Evolutionary conservation across 2,113 vertebrate genomes (phyloP).

Genomic region (Pituophis catenifer): DNA sequence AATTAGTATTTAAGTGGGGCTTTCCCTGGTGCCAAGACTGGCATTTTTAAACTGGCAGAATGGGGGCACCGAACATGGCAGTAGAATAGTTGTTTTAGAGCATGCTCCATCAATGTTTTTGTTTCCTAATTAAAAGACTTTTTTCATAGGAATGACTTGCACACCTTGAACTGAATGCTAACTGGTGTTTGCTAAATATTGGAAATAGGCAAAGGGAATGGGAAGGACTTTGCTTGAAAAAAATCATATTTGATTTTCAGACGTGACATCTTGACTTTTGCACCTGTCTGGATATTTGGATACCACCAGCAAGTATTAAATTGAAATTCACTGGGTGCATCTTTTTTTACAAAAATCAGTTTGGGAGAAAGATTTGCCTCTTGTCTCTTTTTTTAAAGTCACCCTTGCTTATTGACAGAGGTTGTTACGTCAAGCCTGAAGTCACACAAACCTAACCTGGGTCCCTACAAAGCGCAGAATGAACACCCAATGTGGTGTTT

Average conservation of each 20-base stretch:
- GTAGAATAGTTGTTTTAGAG: slow-evolving; percentile 24
- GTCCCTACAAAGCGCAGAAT: neutral
- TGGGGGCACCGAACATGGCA: slow-evolving; percentile 50
- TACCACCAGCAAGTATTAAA: neutral
- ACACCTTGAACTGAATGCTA: neutral
- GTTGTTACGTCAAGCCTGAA: neutral
- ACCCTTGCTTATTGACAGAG: neutral
- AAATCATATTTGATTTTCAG: neutral
- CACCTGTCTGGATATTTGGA: neutral
- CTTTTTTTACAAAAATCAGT: neutral
- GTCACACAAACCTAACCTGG: neutral
- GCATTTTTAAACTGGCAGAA: slow-evolving; percentile 49
- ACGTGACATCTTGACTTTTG: neutral
- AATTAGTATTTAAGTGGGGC: slow-evolving; percentile 30
- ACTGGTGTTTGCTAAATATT: neutral
- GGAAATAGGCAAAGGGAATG: neutral
- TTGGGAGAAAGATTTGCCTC: neutral
- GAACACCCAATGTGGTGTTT: too few species aligned
- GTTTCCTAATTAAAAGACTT: neutral
- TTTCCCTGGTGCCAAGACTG: slow-evolving; percentile 42
- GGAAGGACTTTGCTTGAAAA: neutral
- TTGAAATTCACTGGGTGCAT: neutral
- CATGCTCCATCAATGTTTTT: slow-evolving; percentile 8
- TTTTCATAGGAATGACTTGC: neutral
- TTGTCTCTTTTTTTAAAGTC: neutral